Base-by-base conservation (phyloP, 1,140 invertebrate species). In the Spodoptera litura region DNA sequence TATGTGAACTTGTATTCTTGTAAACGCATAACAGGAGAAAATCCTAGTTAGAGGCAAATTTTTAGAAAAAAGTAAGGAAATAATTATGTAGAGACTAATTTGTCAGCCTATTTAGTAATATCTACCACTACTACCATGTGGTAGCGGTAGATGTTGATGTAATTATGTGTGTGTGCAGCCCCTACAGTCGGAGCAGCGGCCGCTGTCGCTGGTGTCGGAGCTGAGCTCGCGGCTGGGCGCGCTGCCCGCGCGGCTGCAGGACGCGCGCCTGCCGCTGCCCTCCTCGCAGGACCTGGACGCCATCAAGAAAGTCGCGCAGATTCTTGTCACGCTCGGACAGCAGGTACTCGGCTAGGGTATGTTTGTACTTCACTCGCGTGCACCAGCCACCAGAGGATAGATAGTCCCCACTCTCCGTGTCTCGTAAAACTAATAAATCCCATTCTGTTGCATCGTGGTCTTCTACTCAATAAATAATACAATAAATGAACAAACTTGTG, bases 291-390 rank as follows among this genome's bases (percentile, higher is more conserved):
- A 93, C n/a, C 73, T 92, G 56, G 91, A 92, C 25, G 87, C 89
- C 49, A 88, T 93, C 75, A 87, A 84, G 78, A 89, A 89, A 62
- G 89, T 92, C 1, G 91, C 92, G 4, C 89, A 93, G 80, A 89
- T 92, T 31, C 87, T 93, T 53, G 78, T 88, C 64, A 90, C 86
- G 84, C 78, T 93, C 8, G 92, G 91, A 66, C 86, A 91, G 88
- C 90, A 93, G 90, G 92, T 93, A 89, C 74, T 82, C 15, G 75
- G 80, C 72, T 83, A 83, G 81, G 78, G 77, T 81, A 76, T 13
- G 78, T 83, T 44, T 8, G 6, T 44, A 8, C 9, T 44, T 6
- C 31, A 44, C 8, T 9, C 9, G 38, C 9, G 38, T 8, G 4
- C 31, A 31, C 31, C 31, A 44, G 5, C 4, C 4, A 38, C 2